Evolutionary conservation across 2,797 vertebrate species (phyloP).

Genomic region (Crenuchus spilurus): DNA sequence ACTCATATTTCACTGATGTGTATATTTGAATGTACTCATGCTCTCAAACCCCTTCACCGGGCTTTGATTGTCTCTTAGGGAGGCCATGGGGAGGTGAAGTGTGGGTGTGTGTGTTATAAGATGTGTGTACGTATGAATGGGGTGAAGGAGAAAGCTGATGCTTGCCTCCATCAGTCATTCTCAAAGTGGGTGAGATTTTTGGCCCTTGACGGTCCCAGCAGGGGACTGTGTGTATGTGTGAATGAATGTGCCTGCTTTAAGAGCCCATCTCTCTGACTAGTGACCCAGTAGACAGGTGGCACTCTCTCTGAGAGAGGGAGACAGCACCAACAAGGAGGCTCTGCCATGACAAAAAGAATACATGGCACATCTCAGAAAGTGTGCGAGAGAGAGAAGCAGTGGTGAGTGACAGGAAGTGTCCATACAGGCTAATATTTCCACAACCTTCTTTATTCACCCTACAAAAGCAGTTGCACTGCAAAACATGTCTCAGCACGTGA

Average conservation of each 20-base stretch:
- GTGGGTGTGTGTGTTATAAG: conserved; percentile 10
- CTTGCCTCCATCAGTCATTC: conserved; percentile 23
- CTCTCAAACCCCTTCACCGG: neutral
- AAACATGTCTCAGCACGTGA: too few relatives aligned
- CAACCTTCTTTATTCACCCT: too few relatives aligned
- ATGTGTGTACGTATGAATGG: conserved; percentile 20
- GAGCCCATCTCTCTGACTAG: conserved; percentile 44
- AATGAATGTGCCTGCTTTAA: conserved; percentile 39
- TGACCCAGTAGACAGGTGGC: conserved; percentile 30
- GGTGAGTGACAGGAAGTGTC: too few relatives aligned
- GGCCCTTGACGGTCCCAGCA: conserved; percentile 25
- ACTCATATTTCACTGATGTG: neutral
- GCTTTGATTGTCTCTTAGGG: conserved; percentile 15
- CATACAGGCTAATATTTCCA: too few relatives aligned
- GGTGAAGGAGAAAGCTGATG: conserved; percentile 24
- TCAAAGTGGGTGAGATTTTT: conserved; percentile 23
- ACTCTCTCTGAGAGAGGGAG: conserved; percentile 20
- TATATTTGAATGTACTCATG: neutral
- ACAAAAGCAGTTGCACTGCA: too few relatives aligned
- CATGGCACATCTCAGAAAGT: neutral
- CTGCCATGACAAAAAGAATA: neutral
- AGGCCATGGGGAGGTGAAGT: conserved; percentile 9
- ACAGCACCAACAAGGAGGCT: neutral
- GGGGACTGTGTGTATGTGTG: conserved; percentile 17
- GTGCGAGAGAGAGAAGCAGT: neutral